Evolutionary conservation across 2,113 vertebrate genomes (phyloP).

Genomic region (Myodes glareolus): DNA sequence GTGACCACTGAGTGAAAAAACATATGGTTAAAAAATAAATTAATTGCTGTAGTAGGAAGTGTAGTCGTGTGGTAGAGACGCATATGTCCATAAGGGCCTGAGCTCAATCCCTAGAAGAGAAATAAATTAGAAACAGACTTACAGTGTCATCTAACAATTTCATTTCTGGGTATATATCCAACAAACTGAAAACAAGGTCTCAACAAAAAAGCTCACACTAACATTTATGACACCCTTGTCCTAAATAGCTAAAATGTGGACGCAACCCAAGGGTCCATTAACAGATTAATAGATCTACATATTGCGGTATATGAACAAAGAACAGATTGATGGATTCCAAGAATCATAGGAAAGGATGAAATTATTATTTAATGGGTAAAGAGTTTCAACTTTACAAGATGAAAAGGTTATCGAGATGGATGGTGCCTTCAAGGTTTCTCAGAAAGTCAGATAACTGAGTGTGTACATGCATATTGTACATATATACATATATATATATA

Average conservation of each 20-base stretch:
- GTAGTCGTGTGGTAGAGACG: background rate
- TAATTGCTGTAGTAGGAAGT: background rate
- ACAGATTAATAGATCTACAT: background rate
- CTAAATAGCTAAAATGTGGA: background rate
- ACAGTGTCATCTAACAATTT: background rate
- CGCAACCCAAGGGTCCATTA: background rate
- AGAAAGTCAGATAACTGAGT: background rate
- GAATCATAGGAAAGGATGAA: background rate
- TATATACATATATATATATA: no score
- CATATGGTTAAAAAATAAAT: background rate
- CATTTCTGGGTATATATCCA: background rate
- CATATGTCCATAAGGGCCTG: background rate
- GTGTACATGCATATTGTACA: no score
- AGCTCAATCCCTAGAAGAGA: background rate
- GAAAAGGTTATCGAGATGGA: background rate
- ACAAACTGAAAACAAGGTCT: background rate
- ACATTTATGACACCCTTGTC: background rate
- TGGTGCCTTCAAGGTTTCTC: background rate
- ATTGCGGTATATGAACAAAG: background rate
- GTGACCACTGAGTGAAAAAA: background rate
- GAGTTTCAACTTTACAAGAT: background rate
- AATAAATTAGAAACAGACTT: background rate
- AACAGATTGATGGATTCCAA: background rate
- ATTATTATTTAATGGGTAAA: background rate
- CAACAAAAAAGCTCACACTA: background rate